Evolutionary conservation across 1,140 invertebrate genomes (phyloP).

Genomic region (Drosophila dunni): DNA sequence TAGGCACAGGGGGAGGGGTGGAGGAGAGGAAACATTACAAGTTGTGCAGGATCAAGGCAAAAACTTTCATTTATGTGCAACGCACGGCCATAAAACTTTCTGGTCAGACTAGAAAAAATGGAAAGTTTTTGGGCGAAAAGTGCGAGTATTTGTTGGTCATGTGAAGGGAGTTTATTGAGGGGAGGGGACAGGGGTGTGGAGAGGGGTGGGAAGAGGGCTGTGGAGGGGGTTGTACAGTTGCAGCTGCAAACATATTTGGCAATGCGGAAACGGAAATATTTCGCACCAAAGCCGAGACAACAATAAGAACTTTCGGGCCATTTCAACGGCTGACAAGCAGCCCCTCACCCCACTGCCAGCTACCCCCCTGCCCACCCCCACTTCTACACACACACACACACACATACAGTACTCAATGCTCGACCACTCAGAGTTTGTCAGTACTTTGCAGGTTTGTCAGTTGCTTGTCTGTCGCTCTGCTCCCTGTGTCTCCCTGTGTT

Average conservation of each 20-base stretch:
- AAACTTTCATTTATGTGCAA: slow-evolving; percentile 81
- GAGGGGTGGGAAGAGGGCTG: background rate
- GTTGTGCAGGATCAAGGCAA: slow-evolving; percentile 55
- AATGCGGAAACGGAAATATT: slow-evolving; percentile 81
- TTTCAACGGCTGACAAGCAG: slow-evolving; percentile 66
- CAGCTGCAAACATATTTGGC: slow-evolving; percentile 75
- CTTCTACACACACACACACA: too few species aligned
- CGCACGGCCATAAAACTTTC: slow-evolving; percentile 79
- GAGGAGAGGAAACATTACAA: slow-evolving; percentile 9
- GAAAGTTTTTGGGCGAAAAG: slow-evolving; percentile 65
- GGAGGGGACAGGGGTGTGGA: background rate
- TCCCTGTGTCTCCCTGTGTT: slow-evolving; percentile 19
- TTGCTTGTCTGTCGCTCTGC: slow-evolving; percentile 50
- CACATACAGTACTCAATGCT: slow-evolving; percentile 30
- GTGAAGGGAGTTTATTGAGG: background rate
- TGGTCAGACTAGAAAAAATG: slow-evolving; percentile 28
- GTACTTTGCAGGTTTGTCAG: slow-evolving; percentile 58
- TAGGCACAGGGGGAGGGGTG: background rate
- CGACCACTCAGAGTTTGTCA: slow-evolving; percentile 53
- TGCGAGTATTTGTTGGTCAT: slow-evolving; percentile 73
- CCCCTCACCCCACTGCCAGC: background rate
- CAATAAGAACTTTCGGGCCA: slow-evolving; percentile 62
- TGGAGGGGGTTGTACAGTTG: slow-evolving; percentile 18
- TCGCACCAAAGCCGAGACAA: slow-evolving; percentile 76
- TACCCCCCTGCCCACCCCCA: background rate